Percentiles rank a stretch among this genome's conserved stretches.
Conservation (phyloP, 2,888 invertebrate species). For the Digitonthophagus gazella region DNA sequence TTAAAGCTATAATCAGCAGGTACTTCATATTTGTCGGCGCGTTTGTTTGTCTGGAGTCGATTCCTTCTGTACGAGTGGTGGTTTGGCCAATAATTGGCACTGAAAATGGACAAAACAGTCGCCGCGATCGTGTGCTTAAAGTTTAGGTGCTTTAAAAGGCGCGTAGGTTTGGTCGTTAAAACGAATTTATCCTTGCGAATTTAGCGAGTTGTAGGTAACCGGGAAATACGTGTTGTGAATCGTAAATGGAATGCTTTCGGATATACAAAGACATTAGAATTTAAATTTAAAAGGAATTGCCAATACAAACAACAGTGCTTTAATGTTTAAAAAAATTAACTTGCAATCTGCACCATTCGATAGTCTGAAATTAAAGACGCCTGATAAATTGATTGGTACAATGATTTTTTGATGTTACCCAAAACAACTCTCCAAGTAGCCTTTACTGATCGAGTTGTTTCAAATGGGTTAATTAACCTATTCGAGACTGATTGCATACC, state of each 20-base stretch:
- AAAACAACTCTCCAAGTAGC: no score
- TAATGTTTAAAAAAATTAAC: no score
- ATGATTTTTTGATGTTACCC: no score
- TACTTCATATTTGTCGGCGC: neutral
- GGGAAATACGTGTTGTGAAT: constrained; percentile 1
- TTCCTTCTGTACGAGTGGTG: neutral
- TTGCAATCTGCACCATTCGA: no score
- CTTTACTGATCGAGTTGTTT: no score
- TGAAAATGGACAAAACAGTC: neutral
- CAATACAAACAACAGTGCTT: no score
- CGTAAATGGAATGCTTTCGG: neutral
- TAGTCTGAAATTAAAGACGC: no score
- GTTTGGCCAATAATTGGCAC: neutral
- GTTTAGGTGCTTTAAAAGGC: constrained; percentile 1
- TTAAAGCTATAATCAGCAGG: neutral
- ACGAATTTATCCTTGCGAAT: constrained; percentile 5
- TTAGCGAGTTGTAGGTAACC: constrained; percentile 1
- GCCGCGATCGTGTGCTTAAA: neutral
- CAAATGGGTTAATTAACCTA: no score
- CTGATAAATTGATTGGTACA: no score
- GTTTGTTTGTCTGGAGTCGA: neutral
- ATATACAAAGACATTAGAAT: neutral
- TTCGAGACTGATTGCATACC: no score
- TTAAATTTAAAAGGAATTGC: neutral
- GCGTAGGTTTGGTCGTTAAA: neutral